phyloP scores from a whole-genome alignment of 2,797 vertebrate species.

The Phalloptychus januarius region DNA sequence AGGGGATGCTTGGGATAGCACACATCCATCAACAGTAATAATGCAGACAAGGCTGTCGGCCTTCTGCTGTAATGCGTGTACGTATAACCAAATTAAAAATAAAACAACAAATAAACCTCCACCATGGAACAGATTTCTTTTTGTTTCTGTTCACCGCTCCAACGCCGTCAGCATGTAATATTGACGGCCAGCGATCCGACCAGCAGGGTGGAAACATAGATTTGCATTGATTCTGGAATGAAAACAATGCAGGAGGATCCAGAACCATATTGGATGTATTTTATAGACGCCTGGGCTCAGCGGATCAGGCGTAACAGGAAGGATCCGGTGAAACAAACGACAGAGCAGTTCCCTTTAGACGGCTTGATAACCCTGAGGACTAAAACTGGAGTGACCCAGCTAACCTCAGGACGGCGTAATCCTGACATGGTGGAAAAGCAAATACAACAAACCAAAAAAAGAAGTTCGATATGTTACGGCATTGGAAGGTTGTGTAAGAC shows the following conservation, averaged over 20 bases:
- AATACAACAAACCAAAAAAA: slow-evolving; percentile 20
- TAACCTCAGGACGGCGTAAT: slow-evolving; percentile 51
- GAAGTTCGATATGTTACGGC: slow-evolving; percentile 31
- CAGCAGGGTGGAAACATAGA: slow-evolving; percentile 69
- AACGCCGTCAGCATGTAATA: slow-evolving; percentile 48
- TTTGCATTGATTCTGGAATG: slow-evolving; percentile 76
- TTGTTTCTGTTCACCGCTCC: slow-evolving; percentile 36
- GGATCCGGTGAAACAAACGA: slow-evolving; percentile 32
- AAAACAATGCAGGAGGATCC: slow-evolving; percentile 44
- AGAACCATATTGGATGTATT: slow-evolving; percentile 61
- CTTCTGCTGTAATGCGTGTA: slow-evolving; percentile 38
- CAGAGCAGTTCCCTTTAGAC: slow-evolving; percentile 37
- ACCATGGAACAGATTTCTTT: slow-evolving; percentile 31
- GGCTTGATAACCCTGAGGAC: slow-evolving; percentile 48
- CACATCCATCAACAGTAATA: slow-evolving; percentile 76
- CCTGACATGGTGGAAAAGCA: slow-evolving; percentile 31
- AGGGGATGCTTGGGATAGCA: slow-evolving; percentile 72
- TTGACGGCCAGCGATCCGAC: slow-evolving; percentile 17
- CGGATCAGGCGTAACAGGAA: slow-evolving; percentile 42
- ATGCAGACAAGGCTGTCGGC: slow-evolving; percentile 55
- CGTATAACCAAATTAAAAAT: slow-evolving; percentile 29
- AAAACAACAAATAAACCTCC: background rate
- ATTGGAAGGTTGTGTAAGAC: slow-evolving; percentile 46
- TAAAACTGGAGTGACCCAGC: slow-evolving; percentile 45
- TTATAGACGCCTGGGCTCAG: slow-evolving; percentile 50